A percentile compares a stretch with the other conserved stretches of the same genome.
Conservation (phyloP, 2,888 invertebrate genomes). For the Trachelus stipa region DNA sequence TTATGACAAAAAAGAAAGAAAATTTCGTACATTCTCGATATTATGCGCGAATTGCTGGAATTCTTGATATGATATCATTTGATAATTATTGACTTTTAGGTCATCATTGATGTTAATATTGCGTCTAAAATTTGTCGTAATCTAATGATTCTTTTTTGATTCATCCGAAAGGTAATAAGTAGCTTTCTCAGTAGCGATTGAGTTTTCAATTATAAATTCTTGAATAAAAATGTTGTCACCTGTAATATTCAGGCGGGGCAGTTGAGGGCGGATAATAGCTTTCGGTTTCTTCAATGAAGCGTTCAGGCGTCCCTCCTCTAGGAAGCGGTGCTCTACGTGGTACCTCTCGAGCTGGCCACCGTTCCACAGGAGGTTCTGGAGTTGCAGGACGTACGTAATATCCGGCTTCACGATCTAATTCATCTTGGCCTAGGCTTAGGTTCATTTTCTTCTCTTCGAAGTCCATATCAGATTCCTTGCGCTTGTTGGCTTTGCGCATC, state of each 20-base stretch:
- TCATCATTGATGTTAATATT: too few species aligned
- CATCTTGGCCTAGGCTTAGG: slow-evolving; percentile 82
- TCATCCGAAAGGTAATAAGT: too few species aligned
- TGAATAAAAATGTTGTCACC: slow-evolving; percentile 36
- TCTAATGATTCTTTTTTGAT: too few species aligned
- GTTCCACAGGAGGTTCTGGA: slow-evolving; percentile 67
- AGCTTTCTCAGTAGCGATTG: too few species aligned
- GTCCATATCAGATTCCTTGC: slow-evolving; percentile 95
- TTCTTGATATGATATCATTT: too few species aligned
- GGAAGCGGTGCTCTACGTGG: slow-evolving; percentile 55
- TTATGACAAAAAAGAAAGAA: too few species aligned
- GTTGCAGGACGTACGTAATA: slow-evolving; percentile 79
- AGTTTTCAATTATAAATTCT: too few species aligned
- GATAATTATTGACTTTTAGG: too few species aligned
- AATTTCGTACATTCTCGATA: too few species aligned
- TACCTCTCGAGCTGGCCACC: slow-evolving; percentile 56
- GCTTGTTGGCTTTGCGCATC: slow-evolving; percentile 89
- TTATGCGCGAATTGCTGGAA: too few species aligned
- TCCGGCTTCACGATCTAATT: slow-evolving; percentile 79
- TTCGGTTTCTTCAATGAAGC: slow-evolving; percentile 58
- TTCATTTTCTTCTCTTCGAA: slow-evolving; percentile 97
- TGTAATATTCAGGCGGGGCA: slow-evolving; percentile 61
- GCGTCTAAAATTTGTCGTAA: too few species aligned
- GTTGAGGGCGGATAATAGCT: slow-evolving; percentile 55
- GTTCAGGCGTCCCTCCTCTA: slow-evolving; percentile 55